Evolutionary conservation across 2,888 invertebrate genomes (phyloP).

Genomic region (Nephrocerus scutellatus): DNA sequence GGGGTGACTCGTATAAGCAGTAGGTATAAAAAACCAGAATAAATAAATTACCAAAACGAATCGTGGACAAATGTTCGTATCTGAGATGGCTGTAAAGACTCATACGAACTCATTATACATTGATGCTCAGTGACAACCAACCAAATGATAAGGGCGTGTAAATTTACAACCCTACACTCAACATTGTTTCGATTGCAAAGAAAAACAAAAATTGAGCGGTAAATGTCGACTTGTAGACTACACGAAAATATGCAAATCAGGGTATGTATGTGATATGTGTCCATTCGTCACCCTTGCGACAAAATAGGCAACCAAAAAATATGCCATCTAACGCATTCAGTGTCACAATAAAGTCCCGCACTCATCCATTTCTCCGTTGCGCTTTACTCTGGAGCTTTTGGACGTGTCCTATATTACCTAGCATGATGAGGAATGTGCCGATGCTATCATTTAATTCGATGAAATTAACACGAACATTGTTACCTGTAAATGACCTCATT

Average conservation of each 20-base stretch:
- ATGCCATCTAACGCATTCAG: slow-evolving; percentile 22
- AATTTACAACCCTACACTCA: not conserved
- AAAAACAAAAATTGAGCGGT: not conserved
- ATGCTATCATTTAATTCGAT: slow-evolving; percentile 48
- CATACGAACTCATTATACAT: slow-evolving; percentile 9
- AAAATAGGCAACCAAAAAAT: not conserved
- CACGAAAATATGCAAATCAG: slow-evolving; percentile 36
- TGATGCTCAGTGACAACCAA: not conserved
- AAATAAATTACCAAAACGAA: slow-evolving; percentile 46
- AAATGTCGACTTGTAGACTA: slow-evolving; percentile 2
- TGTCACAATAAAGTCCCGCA: slow-evolving; percentile 31
- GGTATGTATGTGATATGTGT: slow-evolving; percentile 17
- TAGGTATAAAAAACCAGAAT: too few species aligned
- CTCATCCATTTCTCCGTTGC: slow-evolving; percentile 21
- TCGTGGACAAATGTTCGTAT: slow-evolving; percentile 44
- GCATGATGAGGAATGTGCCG: slow-evolving; percentile 24
- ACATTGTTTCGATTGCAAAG: not conserved
- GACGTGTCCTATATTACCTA: too few species aligned
- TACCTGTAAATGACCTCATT: slow-evolving; percentile 44
- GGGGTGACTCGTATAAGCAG: too few species aligned
- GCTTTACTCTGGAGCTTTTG: not conserved
- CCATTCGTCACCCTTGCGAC: slow-evolving; percentile 4
- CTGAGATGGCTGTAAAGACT: slow-evolving; percentile 5
- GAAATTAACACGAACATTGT: slow-evolving; percentile 48
- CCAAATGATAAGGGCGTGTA: slow-evolving; percentile 32